A percentile compares a stretch with the other conserved stretches of the same genome.
phyloP scores from a whole-genome alignment of 2,113 vertebrate species.

The Periophthalmodon schlosseri region DNA sequence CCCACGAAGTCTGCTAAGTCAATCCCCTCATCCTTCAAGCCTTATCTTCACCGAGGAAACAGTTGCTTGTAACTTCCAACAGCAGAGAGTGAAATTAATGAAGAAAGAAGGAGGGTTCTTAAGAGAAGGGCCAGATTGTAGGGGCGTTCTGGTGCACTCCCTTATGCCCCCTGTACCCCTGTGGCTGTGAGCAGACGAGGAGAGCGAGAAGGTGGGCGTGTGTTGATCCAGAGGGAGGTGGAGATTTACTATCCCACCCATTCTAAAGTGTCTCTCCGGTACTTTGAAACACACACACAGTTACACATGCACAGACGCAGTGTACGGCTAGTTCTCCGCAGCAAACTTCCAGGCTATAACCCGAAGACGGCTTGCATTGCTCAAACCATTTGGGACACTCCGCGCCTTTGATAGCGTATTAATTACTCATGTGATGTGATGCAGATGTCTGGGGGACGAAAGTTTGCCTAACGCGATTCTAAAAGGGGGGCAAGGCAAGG shows the following conservation, averaged over 20 bases:
- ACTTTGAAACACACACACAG: conserved; percentile 51
- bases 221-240: conserved; percentile 83
- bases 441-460: conserved; percentile 83
- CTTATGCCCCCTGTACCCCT: conserved; percentile 41
- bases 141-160: conserved; percentile 35
- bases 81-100: conserved; percentile 35
- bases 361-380: conserved; percentile 70
- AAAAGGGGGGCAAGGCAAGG: conserved; percentile 70
- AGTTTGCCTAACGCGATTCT: conserved; percentile 80
- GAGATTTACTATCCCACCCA: conserved; percentile 84
- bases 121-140: conserved; percentile 44
- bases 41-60: conserved; percentile 59
- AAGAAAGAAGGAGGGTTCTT: conserved; percentile 40
- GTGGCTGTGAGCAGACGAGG: conserved; percentile 70
- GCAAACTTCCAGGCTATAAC: conserved; percentile 79
- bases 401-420: conserved; percentile 81
- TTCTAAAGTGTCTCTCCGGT: conserved; percentile 74
- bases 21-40: conserved; percentile 26
- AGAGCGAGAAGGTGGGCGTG: conserved; percentile 67
- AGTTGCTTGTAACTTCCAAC: conserved; percentile 50
- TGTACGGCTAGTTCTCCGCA: conserved; percentile 72
- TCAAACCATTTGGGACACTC: conserved; percentile 79
- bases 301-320: conserved; percentile 39
- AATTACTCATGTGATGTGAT: conserved; percentile 85
- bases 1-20: conserved; percentile 32